Base-by-base conservation (phyloP, 2,797 vertebrate species). In the Pseudopleuronectes americanus region DNA sequence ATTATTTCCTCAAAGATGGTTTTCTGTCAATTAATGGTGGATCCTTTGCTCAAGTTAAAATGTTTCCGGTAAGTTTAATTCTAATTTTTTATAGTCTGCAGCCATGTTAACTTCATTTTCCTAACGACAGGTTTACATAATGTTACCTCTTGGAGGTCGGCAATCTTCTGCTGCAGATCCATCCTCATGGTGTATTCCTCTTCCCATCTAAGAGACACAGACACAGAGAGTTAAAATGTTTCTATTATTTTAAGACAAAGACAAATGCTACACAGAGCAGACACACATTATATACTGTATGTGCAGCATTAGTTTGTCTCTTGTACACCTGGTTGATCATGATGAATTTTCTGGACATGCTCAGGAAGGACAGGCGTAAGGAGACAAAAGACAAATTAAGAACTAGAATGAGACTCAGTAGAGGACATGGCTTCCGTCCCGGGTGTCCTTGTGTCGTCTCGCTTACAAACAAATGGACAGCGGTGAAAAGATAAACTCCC, bases 181-280 rank as follows among this genome's bases (percentile, higher is more conserved):
- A 96, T 92, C 74, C 98, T 96, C 83, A 96, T 92, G 0, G 96
- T 96, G 84, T 97, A 98, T 77, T 99, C 98, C 85, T 98, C 97
- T 91, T 99, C 98, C 98, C 98, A 99, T 90, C 98, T 99, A 68
- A 33, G 74, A 80, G 45, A 79, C 45, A 79, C 45, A 79, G 19
- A 82, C 12, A 57, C 16, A 26, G 16, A 54, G 8, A 66, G 3
- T 47, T 1, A 48, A 45, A 1, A 6, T 19, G n/a, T 19, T 45
- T 6, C 6, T 16, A 6, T 6, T 1, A 16, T 45, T 2, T 48
- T 62, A 9, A 54, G 54, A 6, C 17, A n/a, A 24, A 23, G 54
- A 41, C 8, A 23, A 3, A 41, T 49, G 26, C 49, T 3, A 58
- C 5, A 55, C 6, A 33, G 3, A 51, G 16, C 41, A 17, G 12